Percentiles rank a stretch among this genome's conserved stretches.
phyloP scores from a whole-genome alignment of 1,140 invertebrate species.

The Metaphire vulgaris region DNA sequence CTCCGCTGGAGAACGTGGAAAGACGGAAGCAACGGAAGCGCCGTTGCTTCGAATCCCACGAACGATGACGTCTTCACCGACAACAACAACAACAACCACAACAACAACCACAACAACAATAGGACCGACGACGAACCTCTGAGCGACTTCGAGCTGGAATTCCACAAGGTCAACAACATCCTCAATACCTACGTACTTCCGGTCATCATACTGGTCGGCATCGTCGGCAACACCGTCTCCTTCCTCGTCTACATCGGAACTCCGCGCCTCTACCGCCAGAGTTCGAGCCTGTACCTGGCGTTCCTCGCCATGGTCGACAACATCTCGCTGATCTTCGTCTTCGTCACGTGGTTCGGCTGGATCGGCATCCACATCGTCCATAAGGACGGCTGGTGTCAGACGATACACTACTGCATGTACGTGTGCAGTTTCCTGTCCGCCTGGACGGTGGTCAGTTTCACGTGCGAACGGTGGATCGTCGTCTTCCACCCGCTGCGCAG shows the following conservation, averaged over 20 bases:
- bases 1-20: no score
- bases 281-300: constrained; percentile 64
- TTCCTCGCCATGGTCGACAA: constrained; percentile 69
- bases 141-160: not conserved
- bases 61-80: not conserved
- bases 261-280: constrained; percentile 58
- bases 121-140: not conserved
- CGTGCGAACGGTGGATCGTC: constrained; percentile 71
- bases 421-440: constrained; percentile 67
- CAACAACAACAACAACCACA: not conserved
- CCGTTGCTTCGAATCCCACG: no score
- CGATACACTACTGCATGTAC: constrained; percentile 63
- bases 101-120: not conserved
- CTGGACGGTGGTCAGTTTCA: constrained; percentile 75
- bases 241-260: constrained; percentile 30
- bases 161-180: constrained; percentile 10
- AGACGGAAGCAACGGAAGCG: no score
- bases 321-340: constrained; percentile 60
- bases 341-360: constrained; percentile 62
- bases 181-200: constrained; percentile 25
- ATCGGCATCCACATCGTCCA: constrained; percentile 58
- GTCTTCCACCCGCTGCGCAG: constrained; percentile 66
- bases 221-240: constrained; percentile 28
- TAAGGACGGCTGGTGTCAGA: constrained; percentile 61
- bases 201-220: constrained; percentile 29